A percentile compares a stretch with the other conserved stretches of the same genome.
Conservation (phyloP, 2,888 invertebrate species). For the Patella ulyssiponensis region DNA sequence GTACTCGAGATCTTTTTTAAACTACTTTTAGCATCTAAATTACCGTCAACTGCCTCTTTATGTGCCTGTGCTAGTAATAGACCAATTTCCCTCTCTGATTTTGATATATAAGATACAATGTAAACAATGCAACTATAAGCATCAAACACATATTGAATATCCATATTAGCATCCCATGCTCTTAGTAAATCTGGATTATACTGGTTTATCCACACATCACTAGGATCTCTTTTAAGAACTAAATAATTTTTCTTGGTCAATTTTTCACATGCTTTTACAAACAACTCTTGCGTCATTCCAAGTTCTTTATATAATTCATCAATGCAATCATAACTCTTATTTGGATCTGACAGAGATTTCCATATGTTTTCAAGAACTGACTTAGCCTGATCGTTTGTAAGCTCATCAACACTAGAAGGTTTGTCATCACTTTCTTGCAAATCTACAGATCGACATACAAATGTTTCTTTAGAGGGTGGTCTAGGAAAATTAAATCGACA, state of each 20-base stretch:
- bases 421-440: neutral
- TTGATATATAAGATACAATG: conserved; percentile 47
- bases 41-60: conserved; percentile 29
- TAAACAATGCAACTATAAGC: conserved; percentile 43
- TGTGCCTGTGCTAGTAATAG: conserved; percentile 27
- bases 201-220: neutral
- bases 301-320: conserved; percentile 2
- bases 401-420: neutral
- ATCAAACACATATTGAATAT: conserved; percentile 35
- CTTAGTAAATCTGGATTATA: conserved; percentile 29
- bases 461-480: conserved; percentile 6
- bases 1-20: conserved; percentile 26
- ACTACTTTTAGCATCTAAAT: conserved; percentile 21
- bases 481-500: conserved; percentile 34
- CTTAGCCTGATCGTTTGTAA: neutral
- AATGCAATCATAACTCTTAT: neutral
- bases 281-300: conserved; percentile 4
- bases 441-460: conserved; percentile 12
- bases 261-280: conserved; percentile 11
- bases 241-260: conserved; percentile 7
- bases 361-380: neutral
- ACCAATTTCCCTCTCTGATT: conserved; percentile 36
- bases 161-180: conserved; percentile 31
- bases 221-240: neutral
- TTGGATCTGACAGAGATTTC: neutral